Percentiles rank a stretch among this genome's conserved stretches.
phyloP scores from a whole-genome alignment of 2,113 vertebrate genomes.

The Aix galericulata region DNA sequence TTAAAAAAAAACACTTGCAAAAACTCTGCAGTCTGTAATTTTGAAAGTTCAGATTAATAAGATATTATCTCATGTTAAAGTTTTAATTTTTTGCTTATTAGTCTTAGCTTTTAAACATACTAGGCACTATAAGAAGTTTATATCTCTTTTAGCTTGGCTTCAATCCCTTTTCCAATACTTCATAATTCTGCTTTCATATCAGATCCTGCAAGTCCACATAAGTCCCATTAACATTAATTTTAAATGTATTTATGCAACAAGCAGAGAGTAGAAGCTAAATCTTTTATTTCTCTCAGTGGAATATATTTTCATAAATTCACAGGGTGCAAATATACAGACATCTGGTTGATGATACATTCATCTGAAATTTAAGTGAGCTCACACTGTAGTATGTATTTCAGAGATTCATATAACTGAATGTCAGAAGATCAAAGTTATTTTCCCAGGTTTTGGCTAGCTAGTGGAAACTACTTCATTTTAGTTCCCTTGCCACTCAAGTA shows the following conservation, averaged over 20 bases:
- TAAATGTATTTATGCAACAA: neutral
- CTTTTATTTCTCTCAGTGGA: neutral
- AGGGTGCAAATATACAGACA: neutral
- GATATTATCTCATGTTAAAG: neutral
- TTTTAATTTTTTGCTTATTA: neutral
- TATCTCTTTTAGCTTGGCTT: neutral
- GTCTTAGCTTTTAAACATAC: neutral
- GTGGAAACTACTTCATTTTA: neutral
- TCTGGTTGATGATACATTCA: neutral
- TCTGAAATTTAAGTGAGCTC: neutral
- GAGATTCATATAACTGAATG: neutral
- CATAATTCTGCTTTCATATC: neutral
- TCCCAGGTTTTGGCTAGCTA: neutral
- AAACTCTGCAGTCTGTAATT: neutral
- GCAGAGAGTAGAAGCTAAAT: neutral
- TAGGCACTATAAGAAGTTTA: rapidly evolving
- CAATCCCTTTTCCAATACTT: neutral
- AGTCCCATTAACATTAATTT: neutral
- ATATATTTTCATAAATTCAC: neutral
- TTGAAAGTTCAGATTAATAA: neutral
- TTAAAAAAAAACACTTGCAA: neutral
- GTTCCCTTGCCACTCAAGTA: neutral
- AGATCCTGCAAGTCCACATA: neutral
- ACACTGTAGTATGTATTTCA: neutral
- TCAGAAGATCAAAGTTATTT: neutral